These are phyloP conservation scores for Orthonevra nobilis DNA, from an alignment of 2,888 invertebrate species.

Conservation along the genomic window DNA sequence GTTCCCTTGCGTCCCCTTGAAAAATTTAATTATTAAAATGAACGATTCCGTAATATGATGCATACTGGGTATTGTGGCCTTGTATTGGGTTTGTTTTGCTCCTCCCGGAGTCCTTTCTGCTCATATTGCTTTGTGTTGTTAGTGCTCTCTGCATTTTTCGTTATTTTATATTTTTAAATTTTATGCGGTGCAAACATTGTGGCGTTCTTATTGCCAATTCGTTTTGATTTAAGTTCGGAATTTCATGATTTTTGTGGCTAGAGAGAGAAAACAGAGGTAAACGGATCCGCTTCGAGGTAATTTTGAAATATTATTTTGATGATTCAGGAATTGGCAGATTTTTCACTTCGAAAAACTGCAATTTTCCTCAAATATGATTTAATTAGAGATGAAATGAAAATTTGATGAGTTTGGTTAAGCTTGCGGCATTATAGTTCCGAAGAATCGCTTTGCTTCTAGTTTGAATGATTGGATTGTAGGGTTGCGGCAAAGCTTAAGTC, in stretches of 20 bases:
- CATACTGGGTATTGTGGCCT: conserved; percentile 66
- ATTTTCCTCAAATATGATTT: no score
- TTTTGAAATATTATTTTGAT: neutral
- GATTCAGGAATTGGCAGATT: neutral
- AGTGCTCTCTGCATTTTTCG: conserved; percentile 1
- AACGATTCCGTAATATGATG: conserved; percentile 70
- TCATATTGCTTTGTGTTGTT: conserved; percentile 24
- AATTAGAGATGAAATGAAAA: no score
- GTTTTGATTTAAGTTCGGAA: conserved; percentile 24
- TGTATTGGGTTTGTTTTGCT: conserved; percentile 59
- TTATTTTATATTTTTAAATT: neutral
- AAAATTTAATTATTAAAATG: conserved; percentile 70
- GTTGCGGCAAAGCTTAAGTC: no score
- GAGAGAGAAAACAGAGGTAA: neutral
- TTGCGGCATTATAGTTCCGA: no score
- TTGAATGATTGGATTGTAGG: no score
- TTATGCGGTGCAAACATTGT: conserved; percentile 64
- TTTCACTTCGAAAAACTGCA: no score
- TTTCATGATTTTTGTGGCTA: conserved; percentile 12
- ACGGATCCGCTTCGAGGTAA: no score
- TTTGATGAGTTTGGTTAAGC: no score
- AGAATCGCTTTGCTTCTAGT: no score
- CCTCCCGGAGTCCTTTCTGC: no score
- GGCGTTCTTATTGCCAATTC: conserved; percentile 28
- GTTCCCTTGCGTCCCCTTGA: conserved; percentile 60